Evolutionary conservation across 2,888 invertebrate species (phyloP).

Genomic region (Orthonychiurus folsomi): DNA sequence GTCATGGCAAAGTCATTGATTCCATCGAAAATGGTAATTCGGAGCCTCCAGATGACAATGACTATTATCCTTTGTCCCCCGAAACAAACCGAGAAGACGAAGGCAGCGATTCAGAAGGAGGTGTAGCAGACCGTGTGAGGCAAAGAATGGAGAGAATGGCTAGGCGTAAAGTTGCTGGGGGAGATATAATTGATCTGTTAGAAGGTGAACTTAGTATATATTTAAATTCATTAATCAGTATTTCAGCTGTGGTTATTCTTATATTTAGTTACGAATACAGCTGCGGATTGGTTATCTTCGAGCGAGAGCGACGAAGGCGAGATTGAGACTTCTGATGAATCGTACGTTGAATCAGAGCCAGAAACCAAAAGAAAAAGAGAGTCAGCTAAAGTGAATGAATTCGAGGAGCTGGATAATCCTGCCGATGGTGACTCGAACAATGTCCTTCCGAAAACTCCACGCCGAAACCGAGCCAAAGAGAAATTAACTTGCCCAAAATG

Average conservation of each 20-base stretch:
- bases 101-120: neutral
- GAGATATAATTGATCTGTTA: neutral
- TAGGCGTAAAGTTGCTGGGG: neutral
- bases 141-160: neutral
- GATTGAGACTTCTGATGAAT: neutral
- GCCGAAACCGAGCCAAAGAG: neutral
- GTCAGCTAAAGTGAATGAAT: neutral
- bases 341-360: neutral
- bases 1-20: neutral
- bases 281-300: neutral
- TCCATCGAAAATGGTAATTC: neutral
- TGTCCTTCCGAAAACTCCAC: neutral
- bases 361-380: neutral
- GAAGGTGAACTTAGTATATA: no score
- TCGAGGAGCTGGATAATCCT: neutral
- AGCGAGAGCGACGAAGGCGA: neutral
- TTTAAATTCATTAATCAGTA: no score
- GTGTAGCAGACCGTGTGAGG: neutral
- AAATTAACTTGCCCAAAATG: neutral
- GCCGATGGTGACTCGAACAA: no score
- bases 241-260: neutral
- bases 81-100: neutral
- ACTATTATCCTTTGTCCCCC: neutral
- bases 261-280: neutral
- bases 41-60: neutral